Percentiles rank a stretch among this genome's conserved stretches.
Evolutionary conservation across 2,888 invertebrate species (phyloP).

Genomic region (Thymelicus lineola): DNA sequence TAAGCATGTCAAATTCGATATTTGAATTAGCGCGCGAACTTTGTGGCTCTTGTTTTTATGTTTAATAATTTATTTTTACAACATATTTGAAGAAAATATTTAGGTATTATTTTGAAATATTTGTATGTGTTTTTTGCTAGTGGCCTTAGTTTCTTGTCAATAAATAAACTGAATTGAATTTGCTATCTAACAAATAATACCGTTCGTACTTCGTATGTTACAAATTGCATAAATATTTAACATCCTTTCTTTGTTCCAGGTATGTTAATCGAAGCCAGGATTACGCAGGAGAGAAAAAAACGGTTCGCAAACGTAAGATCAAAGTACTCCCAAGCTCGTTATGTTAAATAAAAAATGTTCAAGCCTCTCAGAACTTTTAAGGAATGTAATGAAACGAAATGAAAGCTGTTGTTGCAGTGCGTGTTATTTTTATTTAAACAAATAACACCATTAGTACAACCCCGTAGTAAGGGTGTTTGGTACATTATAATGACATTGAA

Average conservation of each 20-base stretch:
- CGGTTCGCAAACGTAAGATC: slow-evolving; percentile 4
- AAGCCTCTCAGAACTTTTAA: not conserved
- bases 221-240: slow-evolving; percentile 5
- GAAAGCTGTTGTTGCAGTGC: not conserved
- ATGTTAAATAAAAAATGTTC: slow-evolving; percentile 14
- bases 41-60: not conserved
- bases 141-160: too few relatives aligned
- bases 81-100: not conserved
- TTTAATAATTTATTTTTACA: not conserved
- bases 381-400: slow-evolving; percentile 8
- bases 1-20: not conserved
- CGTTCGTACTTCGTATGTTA: not conserved
- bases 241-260: slow-evolving; percentile 46
- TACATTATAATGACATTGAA: too few relatives aligned
- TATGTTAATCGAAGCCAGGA: slow-evolving; percentile 38
- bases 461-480: too few relatives aligned
- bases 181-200: too few relatives aligned
- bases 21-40: slow-evolving; percentile 1
- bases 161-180: too few relatives aligned
- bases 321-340: slow-evolving; percentile 5
- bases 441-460: slow-evolving; percentile 1
- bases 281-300: slow-evolving; percentile 8
- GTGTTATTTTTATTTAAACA: slow-evolving; percentile 19
- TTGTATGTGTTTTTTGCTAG: too few relatives aligned
- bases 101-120: too few relatives aligned